These are phyloP conservation scores for Palythoa grandis DNA, from an alignment of 92 coral and sea anemone genomes.

Conservation along the genomic window DNA sequence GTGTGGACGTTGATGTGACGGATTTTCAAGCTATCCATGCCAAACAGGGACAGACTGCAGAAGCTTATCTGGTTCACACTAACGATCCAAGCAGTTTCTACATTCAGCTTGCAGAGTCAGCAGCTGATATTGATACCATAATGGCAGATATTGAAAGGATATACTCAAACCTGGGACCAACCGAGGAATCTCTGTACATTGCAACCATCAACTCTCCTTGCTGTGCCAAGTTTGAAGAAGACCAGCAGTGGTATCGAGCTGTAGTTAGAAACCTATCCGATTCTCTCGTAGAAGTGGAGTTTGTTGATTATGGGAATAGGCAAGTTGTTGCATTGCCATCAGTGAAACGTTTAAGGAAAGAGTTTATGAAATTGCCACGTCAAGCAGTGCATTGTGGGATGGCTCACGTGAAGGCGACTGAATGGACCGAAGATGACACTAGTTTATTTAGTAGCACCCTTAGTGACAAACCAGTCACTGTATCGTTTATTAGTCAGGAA, in stretches of 20 bases:
- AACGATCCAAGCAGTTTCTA: slow-evolving; percentile 64
- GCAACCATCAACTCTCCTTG: slow-evolving; percentile 63
- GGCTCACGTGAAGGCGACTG: slow-evolving; percentile 49
- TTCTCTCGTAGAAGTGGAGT: slow-evolving; percentile 66
- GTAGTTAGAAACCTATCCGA: slow-evolving; percentile 56
- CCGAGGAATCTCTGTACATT: slow-evolving; percentile 32
- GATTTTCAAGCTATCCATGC: slow-evolving; percentile 11
- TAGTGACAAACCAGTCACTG: slow-evolving; percentile 72
- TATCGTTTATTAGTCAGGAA: slow-evolving; percentile 65
- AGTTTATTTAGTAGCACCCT: slow-evolving; percentile 59
- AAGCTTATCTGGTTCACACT: slow-evolving; percentile 67
- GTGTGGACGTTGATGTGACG: slow-evolving; percentile 4
- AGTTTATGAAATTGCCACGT: slow-evolving; percentile 57
- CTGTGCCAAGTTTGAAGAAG: slow-evolving; percentile 78
- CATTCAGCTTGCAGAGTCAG: slow-evolving; percentile 67
- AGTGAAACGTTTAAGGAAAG: slow-evolving; percentile 62
- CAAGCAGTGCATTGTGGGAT: slow-evolving; percentile 80
- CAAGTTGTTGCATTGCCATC: slow-evolving; percentile 58
- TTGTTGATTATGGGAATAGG: slow-evolving; percentile 91
- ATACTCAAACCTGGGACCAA: slow-evolving; percentile 54
- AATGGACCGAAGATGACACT: slow-evolving; percentile 61
- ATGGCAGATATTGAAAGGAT: slow-evolving; percentile 77
- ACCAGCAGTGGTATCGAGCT: slow-evolving; percentile 88
- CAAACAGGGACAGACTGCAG: slow-evolving; percentile 61
- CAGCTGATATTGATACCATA: slow-evolving; percentile 61